These are phyloP conservation scores for Bothrops jararaca DNA, from an alignment of 2,113 vertebrate genomes.

Conservation along the genomic window DNA sequence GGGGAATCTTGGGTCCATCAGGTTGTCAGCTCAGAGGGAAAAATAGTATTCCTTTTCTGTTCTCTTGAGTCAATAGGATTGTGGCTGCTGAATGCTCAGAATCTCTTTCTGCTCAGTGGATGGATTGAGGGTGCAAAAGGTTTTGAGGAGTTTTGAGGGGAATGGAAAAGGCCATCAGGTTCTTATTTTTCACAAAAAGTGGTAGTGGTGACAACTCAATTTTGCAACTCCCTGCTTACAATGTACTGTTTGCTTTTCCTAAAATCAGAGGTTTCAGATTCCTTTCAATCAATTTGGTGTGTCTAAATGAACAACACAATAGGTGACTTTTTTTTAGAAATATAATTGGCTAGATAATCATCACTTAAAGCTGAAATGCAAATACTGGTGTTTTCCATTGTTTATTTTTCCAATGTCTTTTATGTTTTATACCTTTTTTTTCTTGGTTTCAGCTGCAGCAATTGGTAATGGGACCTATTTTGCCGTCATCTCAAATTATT, in stretches of 20 bases:
- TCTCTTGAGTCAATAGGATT: not conserved
- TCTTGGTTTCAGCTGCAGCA: conserved; percentile 61
- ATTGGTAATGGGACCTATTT: conserved; percentile 82
- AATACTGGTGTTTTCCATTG: not conserved
- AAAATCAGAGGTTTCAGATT: not conserved
- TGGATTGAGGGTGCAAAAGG: not conserved
- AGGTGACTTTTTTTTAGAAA: not conserved
- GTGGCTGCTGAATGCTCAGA: not conserved
- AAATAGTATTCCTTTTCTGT: too few species aligned
- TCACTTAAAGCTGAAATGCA: not conserved
- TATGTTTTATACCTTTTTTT: not conserved
- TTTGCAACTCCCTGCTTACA: not conserved
- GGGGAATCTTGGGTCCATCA: too few species aligned
- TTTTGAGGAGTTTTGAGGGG: not conserved
- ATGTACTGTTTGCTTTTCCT: not conserved
- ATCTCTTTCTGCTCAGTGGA: not conserved
- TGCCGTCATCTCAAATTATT: conserved; percentile 74
- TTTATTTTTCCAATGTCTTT: not conserved
- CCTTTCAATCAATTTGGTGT: not conserved
- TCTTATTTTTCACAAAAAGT: not conserved
- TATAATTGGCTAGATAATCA: not conserved
- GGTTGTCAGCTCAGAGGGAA: too few species aligned
- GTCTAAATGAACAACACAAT: not conserved
- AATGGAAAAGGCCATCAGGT: not conserved
- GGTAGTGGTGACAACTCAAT: not conserved